A percentile compares a stretch with the other conserved stretches of the same genome.
phyloP scores from a whole-genome alignment of 92 coral and sea anemone genomes.

The Epizoanthus stellaris region DNA sequence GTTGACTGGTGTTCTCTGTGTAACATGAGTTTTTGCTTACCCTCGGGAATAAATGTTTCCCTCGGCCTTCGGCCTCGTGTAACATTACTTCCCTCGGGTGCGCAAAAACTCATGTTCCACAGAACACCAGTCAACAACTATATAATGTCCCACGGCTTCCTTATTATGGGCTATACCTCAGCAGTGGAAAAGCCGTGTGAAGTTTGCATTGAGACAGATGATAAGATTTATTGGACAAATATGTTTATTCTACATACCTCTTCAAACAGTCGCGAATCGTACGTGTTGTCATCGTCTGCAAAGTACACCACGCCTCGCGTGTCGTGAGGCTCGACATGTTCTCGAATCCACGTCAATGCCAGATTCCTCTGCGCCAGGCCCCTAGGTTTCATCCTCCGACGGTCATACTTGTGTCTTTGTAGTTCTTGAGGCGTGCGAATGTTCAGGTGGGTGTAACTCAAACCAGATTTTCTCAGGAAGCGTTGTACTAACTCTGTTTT shows the following conservation, averaged over 20 bases:
- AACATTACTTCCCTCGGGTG: no score
- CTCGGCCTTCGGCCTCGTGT: no score
- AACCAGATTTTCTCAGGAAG: constrained; percentile 62
- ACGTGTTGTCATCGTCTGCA: constrained; percentile 95
- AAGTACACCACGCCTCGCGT: constrained; percentile 88
- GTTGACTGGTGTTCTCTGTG: no score
- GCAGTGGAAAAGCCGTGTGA: no score
- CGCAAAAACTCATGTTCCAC: no score
- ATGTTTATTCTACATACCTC: constrained; percentile 57
- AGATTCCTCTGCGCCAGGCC: constrained; percentile 89
- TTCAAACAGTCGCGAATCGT: constrained; percentile 78
- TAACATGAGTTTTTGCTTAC: no score
- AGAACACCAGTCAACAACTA: no score
- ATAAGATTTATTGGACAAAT: neutral
- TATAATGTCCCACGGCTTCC: neutral
- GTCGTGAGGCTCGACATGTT: constrained; percentile 65
- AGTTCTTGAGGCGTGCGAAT: constrained; percentile 73
- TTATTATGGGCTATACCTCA: neutral
- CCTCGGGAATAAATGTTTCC: no score
- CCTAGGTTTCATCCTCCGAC: constrained; percentile 80
- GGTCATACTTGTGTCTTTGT: constrained; percentile 66
- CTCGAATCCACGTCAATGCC: constrained; percentile 77
- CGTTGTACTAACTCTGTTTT: constrained; percentile 65
- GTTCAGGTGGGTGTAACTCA: constrained; percentile 79
- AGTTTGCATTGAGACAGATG: neutral